Evolutionary conservation across 2,797 vertebrate species (phyloP).

Genomic region (Xyrichtys novacula): DNA sequence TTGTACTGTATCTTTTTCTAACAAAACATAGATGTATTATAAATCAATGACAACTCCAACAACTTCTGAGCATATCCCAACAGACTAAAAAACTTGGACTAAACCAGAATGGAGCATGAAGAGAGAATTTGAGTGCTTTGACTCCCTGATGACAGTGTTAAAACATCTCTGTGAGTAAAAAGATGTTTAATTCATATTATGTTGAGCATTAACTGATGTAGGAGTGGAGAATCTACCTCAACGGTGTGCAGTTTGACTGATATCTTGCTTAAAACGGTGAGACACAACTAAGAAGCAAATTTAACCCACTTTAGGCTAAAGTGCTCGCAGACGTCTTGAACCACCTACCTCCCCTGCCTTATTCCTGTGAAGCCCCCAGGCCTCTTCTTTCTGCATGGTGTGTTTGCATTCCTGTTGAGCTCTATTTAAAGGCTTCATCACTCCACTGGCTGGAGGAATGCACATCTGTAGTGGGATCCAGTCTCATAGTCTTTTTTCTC

Average conservation of each 20-base stretch:
- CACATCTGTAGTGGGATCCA: conserved; percentile 73
- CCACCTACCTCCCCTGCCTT: conserved; percentile 26
- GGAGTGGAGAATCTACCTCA: neutral
- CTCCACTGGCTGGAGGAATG: conserved; percentile 73
- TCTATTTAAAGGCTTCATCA: conserved; percentile 78
- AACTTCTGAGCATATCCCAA: neutral
- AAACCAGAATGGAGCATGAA: too few relatives aligned
- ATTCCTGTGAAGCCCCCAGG: conserved; percentile 49
- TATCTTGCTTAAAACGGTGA: neutral
- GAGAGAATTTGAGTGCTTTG: too few relatives aligned
- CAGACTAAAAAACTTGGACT: neutral
- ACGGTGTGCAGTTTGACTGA: conserved; percentile 29
- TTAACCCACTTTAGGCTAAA: neutral
- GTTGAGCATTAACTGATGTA: neutral
- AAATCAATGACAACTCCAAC: neutral
- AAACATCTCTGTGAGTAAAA: too few relatives aligned
- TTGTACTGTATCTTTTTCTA: too few relatives aligned
- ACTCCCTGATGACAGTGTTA: too few relatives aligned
- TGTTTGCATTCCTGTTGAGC: conserved; percentile 79
- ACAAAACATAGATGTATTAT: too few relatives aligned
- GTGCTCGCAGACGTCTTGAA: neutral
- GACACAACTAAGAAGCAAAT: neutral
- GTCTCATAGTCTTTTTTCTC: conserved; percentile 31
- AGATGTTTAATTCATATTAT: neutral
- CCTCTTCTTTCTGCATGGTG: conserved; percentile 49